Base-by-base conservation (phyloP, 1,140 invertebrate species). In the Cardiocondyla obscurior region DNA sequence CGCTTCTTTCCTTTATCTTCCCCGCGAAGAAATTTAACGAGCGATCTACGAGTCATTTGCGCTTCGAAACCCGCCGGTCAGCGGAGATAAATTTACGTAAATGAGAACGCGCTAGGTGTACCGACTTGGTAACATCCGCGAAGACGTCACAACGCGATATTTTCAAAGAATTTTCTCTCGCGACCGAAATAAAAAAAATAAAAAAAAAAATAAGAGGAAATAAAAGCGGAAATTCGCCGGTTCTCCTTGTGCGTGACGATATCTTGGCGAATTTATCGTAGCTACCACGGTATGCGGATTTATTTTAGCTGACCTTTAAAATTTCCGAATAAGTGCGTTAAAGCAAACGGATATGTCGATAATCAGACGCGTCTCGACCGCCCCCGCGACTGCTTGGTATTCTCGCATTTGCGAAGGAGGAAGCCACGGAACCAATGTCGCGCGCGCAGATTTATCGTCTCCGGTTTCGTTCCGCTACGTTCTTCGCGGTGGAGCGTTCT, bases 301-400 rank as follows among this genome's bases (percentile, higher is more conserved):
- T 49, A 53, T 79, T 79, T 36, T 51, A 55, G 62, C 33, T 79
- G 74, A 79, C 74, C 74, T 79, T 79, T 79, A 79, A 46, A 79
- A 79, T 79, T 79, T 79, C 36, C 74, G 62, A 79, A 67, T 69
- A 79, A 79, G 74, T 79, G 74, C 74, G 74, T 79, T 79, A 67
- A 79, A 33, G 62, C 74, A 36, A 69, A 19, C 74, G 74, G 46
- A 79, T 79, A 79, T 69, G 46, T 79, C 74, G 74, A 79, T 79
- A 67, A 79, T 28, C 33, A 16, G 74, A 69, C 74, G 58, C 74
- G 46, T 77, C 60, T 39, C 74, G 46, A 67, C 57, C 72, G 72
- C 72, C 57, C 39, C 72, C 72, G 72, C 74, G 10, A 53, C 28
- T 16, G 33, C 55, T 67, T 65, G 33, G 33, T 25, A 53, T 67